phyloP scores from a whole-genome alignment of 1,140 invertebrate species.

The Rhopalosiphum padi region DNA sequence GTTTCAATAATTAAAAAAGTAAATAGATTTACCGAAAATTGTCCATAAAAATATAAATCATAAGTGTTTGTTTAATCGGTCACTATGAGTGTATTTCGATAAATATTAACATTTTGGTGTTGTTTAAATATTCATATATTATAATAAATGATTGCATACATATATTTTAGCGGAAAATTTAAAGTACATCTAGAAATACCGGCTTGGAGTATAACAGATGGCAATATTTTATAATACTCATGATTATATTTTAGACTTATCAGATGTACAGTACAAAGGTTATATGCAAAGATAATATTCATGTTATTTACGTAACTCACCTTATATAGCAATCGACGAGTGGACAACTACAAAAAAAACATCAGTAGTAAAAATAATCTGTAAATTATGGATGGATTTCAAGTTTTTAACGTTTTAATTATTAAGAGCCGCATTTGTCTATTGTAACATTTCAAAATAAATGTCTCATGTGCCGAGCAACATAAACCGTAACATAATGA shows the following conservation, averaged over 20 bases:
- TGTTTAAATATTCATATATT: neutral
- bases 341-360: neutral
- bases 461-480: neutral
- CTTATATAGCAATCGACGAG: too few relatives aligned
- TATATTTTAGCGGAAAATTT: neutral
- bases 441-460: neutral
- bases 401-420: neutral
- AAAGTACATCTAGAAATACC: neutral
- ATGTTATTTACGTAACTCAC: neutral
- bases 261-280: neutral
- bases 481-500: neutral
- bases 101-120: neutral
- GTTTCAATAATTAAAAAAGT: neutral
- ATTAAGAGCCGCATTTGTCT: neutral
- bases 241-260: neutral
- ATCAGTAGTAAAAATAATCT: neutral
- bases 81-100: neutral
- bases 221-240: neutral
- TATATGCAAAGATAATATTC: neutral
- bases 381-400: neutral
- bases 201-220: neutral
- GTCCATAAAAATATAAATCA: neutral
- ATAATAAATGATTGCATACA: neutral
- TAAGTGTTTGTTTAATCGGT: constrained; percentile 8
- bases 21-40: neutral